Evolutionary conservation across 2,888 invertebrate species (phyloP).

Genomic region (Caenorhabditis sp.): DNA sequence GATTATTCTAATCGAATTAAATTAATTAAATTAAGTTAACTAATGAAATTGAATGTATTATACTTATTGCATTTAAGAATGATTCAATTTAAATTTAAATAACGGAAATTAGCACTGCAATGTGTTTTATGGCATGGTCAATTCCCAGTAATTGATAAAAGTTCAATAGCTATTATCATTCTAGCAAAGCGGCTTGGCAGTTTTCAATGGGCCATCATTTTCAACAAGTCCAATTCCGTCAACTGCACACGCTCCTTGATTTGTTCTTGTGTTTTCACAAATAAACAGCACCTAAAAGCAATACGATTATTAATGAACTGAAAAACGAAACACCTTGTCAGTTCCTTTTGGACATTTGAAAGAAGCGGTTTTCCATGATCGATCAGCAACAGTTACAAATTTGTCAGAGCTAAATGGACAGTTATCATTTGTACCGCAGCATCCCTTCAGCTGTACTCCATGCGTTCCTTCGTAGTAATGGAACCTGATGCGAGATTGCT

Average conservation of each 20-base stretch:
- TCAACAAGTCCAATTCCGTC: constrained; percentile 82
- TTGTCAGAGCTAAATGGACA: constrained; percentile 81
- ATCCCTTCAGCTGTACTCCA: constrained; percentile 82
- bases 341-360: constrained; percentile 82
- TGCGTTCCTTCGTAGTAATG: constrained; percentile 83
- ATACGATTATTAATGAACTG: too few species aligned
- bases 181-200: constrained; percentile 75
- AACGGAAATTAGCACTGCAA: too few species aligned
- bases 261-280: constrained; percentile 82
- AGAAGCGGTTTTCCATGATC: constrained; percentile 81
- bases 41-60: too few species aligned
- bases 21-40: too few species aligned
- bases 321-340: constrained; percentile 80
- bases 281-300: constrained; percentile 82
- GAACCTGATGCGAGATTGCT: constrained; percentile 78
- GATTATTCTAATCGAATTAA: too few species aligned
- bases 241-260: constrained; percentile 83
- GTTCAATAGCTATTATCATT: background rate
- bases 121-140: constrained; percentile 64
- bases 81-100: too few species aligned
- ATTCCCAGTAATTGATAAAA: constrained; percentile 37
- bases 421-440: constrained; percentile 72
- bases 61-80: too few species aligned
- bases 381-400: constrained; percentile 81
- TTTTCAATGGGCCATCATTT: constrained; percentile 69